Percentiles rank a stretch among this genome's conserved stretches.
These are phyloP conservation scores for Calliopum simillimum DNA, from an alignment of 2,888 invertebrate species.

Conservation along the genomic window DNA sequence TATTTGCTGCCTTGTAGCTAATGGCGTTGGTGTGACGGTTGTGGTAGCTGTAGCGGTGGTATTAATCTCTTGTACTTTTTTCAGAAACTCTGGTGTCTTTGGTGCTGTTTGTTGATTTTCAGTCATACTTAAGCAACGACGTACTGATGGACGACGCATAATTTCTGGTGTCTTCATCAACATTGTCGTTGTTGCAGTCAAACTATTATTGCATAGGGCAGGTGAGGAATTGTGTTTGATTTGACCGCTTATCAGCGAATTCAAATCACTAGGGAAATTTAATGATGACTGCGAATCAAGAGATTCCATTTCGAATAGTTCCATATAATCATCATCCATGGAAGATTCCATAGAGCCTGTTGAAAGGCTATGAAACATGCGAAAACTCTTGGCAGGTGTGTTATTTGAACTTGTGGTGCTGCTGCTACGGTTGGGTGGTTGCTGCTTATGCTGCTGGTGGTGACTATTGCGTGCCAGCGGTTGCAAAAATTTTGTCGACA, in stretches of 20 bases:
- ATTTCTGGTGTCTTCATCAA: constrained; percentile 65
- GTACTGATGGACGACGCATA: constrained; percentile 67
- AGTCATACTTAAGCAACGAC: constrained; percentile 69
- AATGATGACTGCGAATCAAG: constrained; percentile 56
- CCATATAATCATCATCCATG: constrained; percentile 75
- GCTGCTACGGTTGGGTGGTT: constrained; percentile 19
- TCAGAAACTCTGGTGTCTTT: constrained; percentile 62
- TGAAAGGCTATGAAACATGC: constrained; percentile 69
- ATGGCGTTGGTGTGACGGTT: constrained; percentile 48
- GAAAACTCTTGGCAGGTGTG: constrained; percentile 61
- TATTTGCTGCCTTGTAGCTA: constrained; percentile 41
- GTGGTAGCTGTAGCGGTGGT: constrained; percentile 48
- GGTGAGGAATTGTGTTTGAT: constrained; percentile 61
- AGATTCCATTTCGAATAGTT: constrained; percentile 73
- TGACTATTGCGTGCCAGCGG: constrained; percentile 35
- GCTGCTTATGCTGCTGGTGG: constrained; percentile 37
- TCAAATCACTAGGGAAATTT: constrained; percentile 71
- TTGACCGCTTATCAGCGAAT: constrained; percentile 71
- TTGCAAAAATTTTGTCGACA: constrained; percentile 42
- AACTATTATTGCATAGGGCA: background rate
- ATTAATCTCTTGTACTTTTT: constrained; percentile 54
- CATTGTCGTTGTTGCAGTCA: background rate
- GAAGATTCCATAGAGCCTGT: constrained; percentile 71
- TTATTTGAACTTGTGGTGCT: constrained; percentile 43
- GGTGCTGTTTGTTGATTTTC: constrained; percentile 60